These are phyloP conservation scores for Actinostola sp. DNA, from an alignment of 92 coral and sea anemone species.

Conservation along the genomic window DNA sequence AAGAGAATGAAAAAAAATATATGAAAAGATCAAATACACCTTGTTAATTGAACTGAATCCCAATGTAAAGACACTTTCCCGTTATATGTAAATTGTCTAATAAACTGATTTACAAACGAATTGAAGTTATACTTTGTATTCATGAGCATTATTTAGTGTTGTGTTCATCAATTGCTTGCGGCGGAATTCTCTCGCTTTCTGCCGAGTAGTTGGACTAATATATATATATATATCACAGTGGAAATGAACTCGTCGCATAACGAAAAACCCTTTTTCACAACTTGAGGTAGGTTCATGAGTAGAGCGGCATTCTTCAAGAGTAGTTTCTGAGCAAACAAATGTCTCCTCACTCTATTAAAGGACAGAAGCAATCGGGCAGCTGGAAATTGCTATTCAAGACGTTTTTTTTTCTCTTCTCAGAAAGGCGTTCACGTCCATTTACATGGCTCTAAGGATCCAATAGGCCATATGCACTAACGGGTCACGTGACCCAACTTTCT, in stretches of 20 bases:
- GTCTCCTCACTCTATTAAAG: not conserved
- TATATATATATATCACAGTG: too few relatives aligned
- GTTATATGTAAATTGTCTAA: conserved; percentile 30
- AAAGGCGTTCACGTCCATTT: too few relatives aligned
- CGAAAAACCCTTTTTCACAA: too few relatives aligned
- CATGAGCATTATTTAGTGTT: not conserved
- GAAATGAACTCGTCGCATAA: too few relatives aligned
- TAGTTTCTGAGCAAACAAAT: not conserved
- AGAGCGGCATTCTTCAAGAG: not conserved
- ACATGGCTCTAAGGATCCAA: too few relatives aligned
- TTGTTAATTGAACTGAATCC: conserved; percentile 11
- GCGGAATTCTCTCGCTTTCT: not conserved
- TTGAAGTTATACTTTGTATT: not conserved
- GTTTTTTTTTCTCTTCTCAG: too few relatives aligned
- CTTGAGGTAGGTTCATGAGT: not conserved
- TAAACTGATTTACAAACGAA: conserved; percentile 23
- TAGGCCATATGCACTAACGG: too few relatives aligned
- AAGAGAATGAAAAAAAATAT: not conserved
- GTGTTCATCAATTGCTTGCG: not conserved
- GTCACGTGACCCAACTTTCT: too few relatives aligned
- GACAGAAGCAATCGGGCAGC: not conserved
- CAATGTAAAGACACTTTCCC: not conserved
- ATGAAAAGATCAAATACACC: not conserved
- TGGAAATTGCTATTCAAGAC: too few relatives aligned
- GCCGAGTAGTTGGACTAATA: not conserved